Base-by-base conservation (phyloP, 2,113 vertebrate species). In the Eulemur macaco region DNA sequence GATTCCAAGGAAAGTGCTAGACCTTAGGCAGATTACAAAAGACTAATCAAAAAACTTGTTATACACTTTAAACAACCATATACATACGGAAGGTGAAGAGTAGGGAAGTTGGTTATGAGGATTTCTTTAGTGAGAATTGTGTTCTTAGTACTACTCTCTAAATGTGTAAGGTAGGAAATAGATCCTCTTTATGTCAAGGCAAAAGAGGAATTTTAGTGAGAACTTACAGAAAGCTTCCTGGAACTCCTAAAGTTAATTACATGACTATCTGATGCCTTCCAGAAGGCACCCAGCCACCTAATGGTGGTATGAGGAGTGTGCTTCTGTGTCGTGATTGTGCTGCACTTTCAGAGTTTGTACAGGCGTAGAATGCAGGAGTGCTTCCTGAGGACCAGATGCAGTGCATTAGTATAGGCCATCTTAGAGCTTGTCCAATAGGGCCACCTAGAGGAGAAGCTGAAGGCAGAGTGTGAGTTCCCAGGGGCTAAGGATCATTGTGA, bases 391-490 rank as follows among this genome's bases (percentile, higher is more conserved):
- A 86, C 82, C 76, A 83, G 86, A 91, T 63, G 17, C 17, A 21
- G 60, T 34, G 3, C 64, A 2, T 21, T 56, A 81, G 69, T 89
- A 83, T 39, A 91, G 20, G 21, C 56, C 50, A 52, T 63, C 50
- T 68, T 91, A 97, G 95, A 91, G 7, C 34, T 94, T 85, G 92
- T 96, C 83, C 96, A 96, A 58, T n/a, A 92, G 92, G 94, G 92
- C 90, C 94, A 97, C 73, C 92, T 96, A 94, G 89, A 97, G 94
- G 91, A 37, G 39, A 89, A 69, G 34, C 18, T 83, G 74, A 83
- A 86, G 37, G 50, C 9, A 6, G 31, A 78, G 50, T 29, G 0
- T 37, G 63, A 69, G 8, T 63, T 87, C 3, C 6, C 31, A 52
- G 42, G 37, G 9, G n/a, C 54, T 73, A 13, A 83, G 29, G 27